Evolutionary conservation across 1,140 invertebrate species (phyloP).

Genomic region (Trichomalopsis sarcophagae): DNA sequence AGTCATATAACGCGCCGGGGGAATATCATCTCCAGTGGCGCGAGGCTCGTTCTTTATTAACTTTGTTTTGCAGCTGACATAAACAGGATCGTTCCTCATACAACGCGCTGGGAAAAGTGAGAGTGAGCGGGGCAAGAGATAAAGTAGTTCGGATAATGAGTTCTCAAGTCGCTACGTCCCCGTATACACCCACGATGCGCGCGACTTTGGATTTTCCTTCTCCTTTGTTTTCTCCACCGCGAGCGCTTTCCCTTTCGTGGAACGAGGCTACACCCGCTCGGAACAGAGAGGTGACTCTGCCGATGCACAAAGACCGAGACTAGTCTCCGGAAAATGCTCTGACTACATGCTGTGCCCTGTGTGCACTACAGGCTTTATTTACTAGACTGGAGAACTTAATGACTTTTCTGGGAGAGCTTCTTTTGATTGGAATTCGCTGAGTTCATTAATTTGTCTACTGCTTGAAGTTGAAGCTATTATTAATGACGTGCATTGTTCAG

Average conservation of each 20-base stretch:
- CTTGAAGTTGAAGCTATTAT: too few relatives aligned
- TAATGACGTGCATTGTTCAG: too few relatives aligned
- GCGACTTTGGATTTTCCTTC: background rate
- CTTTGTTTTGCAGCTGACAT: slow-evolving; percentile 18
- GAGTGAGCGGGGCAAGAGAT: background rate
- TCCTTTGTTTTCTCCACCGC: background rate
- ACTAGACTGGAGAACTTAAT: too few relatives aligned
- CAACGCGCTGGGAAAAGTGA: background rate
- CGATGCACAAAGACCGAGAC: too few relatives aligned
- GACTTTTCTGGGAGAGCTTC: too few relatives aligned
- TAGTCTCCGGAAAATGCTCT: too few relatives aligned
- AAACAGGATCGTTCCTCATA: slow-evolving; percentile 23
- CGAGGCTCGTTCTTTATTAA: slow-evolving; percentile 21
- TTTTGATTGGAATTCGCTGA: too few relatives aligned
- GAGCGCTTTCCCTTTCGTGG: background rate
- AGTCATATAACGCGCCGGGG: slow-evolving; percentile 22
- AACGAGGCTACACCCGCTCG: background rate
- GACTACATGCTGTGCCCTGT: too few relatives aligned
- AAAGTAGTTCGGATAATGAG: slow-evolving; percentile 16
- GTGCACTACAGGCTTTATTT: too few relatives aligned
- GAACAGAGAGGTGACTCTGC: too few relatives aligned
- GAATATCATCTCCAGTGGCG: slow-evolving; percentile 9
- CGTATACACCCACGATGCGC: too few relatives aligned
- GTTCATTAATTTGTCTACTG: too few relatives aligned
- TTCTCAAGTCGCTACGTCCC: background rate